phyloP scores from a whole-genome alignment of 2,888 invertebrate species.

The Ochropleura leucogaster region DNA sequence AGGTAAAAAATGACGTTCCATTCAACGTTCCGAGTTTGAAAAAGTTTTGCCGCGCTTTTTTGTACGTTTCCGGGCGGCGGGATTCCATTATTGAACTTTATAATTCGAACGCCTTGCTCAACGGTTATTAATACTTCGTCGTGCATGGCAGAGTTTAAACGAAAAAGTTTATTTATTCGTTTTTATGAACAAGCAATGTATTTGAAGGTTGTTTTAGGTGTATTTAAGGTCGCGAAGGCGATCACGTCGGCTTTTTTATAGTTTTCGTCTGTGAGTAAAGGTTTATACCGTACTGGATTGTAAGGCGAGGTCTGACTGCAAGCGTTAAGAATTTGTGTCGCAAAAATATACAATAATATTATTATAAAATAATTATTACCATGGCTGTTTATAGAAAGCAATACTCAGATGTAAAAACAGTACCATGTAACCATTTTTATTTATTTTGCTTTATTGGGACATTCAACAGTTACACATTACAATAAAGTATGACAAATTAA shows the following conservation, averaged over 20 bases:
- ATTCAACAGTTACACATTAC: too few species aligned
- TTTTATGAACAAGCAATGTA: conserved; percentile 44
- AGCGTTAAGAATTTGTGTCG: conserved; percentile 8
- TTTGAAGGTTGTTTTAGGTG: conserved; percentile 38
- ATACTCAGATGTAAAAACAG: background rate
- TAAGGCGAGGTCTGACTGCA: conserved; percentile 43
- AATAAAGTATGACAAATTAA: too few species aligned
- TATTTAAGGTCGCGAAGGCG: conserved; percentile 58
- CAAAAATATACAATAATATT: too few species aligned
- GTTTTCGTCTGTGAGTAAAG: conserved; percentile 73
- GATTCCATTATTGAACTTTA: conserved; percentile 81
- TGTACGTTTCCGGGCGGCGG: conserved; percentile 88
- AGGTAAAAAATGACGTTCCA: conserved; percentile 90
- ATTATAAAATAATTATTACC: too few species aligned
- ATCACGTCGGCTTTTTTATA: conserved; percentile 77
- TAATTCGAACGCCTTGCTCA: conserved; percentile 66
- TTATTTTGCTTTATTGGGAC: too few species aligned
- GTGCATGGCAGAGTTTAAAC: conserved; percentile 45
- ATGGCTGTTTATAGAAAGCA: background rate
- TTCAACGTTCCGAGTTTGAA: conserved; percentile 87
- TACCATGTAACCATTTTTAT: too few species aligned
- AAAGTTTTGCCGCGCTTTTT: conserved; percentile 90
- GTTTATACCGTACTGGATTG: conserved; percentile 60
- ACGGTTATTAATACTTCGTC: conserved; percentile 53
- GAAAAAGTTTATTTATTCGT: background rate